Base-by-base conservation (phyloP, 2,888 invertebrate genomes). In the Cataglyphis livida region DNA sequence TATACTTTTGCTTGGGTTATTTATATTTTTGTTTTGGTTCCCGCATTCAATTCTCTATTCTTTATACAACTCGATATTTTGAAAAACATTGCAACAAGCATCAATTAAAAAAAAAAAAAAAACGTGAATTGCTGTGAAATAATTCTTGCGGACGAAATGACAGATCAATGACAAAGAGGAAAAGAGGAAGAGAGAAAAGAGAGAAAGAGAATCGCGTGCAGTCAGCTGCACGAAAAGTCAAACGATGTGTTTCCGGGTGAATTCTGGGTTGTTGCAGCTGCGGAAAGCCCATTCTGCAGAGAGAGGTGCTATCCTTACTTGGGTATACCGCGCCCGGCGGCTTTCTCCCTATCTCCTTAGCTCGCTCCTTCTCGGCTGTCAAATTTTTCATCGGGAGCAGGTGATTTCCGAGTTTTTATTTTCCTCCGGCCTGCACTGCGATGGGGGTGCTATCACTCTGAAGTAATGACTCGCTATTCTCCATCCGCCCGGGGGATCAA, bases 391-490 rank as follows among this genome's bases (percentile, higher is more conserved):
- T 87, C 85, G 87, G 83, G 88, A 84, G 66, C 89, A 88, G 87
- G 88, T 88, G 90, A 90, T 90, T 85, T 84, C 83, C 68, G 73
- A 88, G 89, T 88, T 90, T 90, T 90, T 90, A 90, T 90, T 90
- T 90, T 89, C 88, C 89, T 73, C 65, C 79, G 81, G 70, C 73
- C 76, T 59, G 76, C 83, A 28, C 57, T 35, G 66, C 85, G 85
- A 85, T 85, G 87, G 82, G 73, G 76, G 84, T 83, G 86, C 87
- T 87, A 91, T 91, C 91, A 89, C 89, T 90, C 89, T 85, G 83
- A 85, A 85, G 91, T 91, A 93, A 93, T 91, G 92, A 92, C 91
- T 91, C 90, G 87, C 88, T 89, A 91, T 91, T 90, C 91, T 87
- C 86, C 89, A 85, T 79, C 84, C 85, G 85, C 91, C 90, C 91